Percentiles rank a stretch among this genome's conserved stretches.
These are phyloP conservation scores for Megalopta genalis DNA, from an alignment of 1,140 invertebrate genomes.

Conservation along the genomic window DNA sequence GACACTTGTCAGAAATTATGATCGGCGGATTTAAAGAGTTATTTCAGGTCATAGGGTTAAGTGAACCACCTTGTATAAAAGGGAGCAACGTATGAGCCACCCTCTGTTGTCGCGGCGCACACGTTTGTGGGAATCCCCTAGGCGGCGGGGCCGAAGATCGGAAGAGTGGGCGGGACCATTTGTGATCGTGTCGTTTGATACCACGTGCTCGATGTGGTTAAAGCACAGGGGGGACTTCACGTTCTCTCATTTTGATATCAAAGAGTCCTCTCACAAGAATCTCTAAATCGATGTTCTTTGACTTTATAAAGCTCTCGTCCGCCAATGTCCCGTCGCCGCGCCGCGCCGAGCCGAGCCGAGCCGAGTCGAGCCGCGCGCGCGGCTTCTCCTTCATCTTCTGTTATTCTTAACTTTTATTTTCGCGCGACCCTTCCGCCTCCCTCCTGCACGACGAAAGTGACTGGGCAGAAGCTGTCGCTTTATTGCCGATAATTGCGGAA, in stretches of 20 bases:
- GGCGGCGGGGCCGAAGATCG: conserved; percentile 46
- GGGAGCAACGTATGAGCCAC: conserved; percentile 59
- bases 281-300: conserved; percentile 50
- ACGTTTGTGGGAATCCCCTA: conserved; percentile 54
- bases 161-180: conserved; percentile 41
- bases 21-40: conserved; percentile 39
- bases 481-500: conserved; percentile 43
- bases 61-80: conserved; percentile 50
- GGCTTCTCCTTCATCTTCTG: conserved; percentile 32
- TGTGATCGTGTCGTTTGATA: conserved; percentile 47
- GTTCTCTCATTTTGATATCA: conserved; percentile 51
- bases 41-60: conserved; percentile 50
- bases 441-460: conserved; percentile 17
- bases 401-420: conserved; percentile 47
- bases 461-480: conserved; percentile 38
- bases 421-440: not conserved
- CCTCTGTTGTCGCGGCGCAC: conserved; percentile 52
- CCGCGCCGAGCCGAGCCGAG: not conserved
- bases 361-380: not conserved
- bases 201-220: conserved; percentile 38
- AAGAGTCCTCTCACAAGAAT: conserved; percentile 19
- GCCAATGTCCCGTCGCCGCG: conserved; percentile 20
- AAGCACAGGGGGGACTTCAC: conserved; percentile 36
- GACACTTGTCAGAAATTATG: conserved; percentile 18
- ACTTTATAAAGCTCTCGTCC: conserved; percentile 36